Evolutionary conservation across 2,113 vertebrate species (phyloP).

Genomic region (Peromyscus polionotus): DNA sequence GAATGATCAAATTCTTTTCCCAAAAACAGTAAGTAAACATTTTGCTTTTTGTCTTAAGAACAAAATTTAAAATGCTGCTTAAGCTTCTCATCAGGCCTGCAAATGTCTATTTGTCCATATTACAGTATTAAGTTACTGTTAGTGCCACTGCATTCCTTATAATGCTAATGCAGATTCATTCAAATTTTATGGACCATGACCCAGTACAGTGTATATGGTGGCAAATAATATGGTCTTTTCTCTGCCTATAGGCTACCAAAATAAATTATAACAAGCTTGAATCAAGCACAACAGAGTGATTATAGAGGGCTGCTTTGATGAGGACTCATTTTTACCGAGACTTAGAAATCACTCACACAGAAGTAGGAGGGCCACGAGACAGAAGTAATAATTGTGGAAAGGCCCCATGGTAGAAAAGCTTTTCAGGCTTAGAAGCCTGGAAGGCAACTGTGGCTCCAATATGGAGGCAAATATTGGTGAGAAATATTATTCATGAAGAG

Average conservation of each 20-base stretch:
- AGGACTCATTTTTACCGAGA: neutral
- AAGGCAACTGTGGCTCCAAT: neutral
- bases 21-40: neutral
- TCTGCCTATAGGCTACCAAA: neutral
- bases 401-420: neutral
- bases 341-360: neutral
- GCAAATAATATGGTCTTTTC: neutral
- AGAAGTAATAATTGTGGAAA: neutral
- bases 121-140: neutral
- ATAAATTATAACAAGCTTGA: neutral
- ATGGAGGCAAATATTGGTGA: neutral
- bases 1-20: neutral
- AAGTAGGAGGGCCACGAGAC: neutral
- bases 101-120: neutral
- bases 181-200: neutral
- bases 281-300: neutral
- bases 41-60: neutral
- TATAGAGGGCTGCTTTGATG: neutral
- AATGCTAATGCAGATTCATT: neutral
- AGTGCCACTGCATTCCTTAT: neutral
- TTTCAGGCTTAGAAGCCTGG: neutral
- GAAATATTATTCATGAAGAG: neutral
- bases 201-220: neutral
- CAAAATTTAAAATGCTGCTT: neutral
- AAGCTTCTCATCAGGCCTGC: neutral